A percentile compares a stretch with the other conserved stretches of the same genome.
Conservation (phyloP, 2,888 invertebrate species). For the Pomacea canaliculata region DNA sequence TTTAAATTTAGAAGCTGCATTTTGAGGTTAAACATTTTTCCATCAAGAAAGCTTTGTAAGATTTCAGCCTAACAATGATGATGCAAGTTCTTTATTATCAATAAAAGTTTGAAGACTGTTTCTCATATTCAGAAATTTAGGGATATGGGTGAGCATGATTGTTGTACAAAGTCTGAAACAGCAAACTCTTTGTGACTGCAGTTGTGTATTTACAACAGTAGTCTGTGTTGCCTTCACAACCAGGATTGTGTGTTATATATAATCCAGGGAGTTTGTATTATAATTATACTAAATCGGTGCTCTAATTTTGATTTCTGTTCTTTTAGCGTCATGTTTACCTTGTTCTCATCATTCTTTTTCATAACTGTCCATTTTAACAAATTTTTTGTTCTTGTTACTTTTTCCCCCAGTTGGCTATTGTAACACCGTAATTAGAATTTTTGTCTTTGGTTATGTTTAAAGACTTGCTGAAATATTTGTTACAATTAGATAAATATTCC, state of each 20-base stretch:
- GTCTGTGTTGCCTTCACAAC: slow-evolving; percentile 23
- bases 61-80: too few species aligned
- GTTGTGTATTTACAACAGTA: slow-evolving; percentile 7
- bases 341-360: not conserved
- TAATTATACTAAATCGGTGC: slow-evolving; percentile 22
- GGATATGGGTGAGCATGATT: too few species aligned
- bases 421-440: not conserved
- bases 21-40: slow-evolving; percentile 24
- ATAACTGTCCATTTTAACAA: not conserved
- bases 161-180: too few species aligned
- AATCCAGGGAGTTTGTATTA: slow-evolving; percentile 15
- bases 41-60: slow-evolving; percentile 13
- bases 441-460: not conserved
- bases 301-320: slow-evolving; percentile 14
- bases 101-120: too few species aligned
- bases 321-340: not conserved
- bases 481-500: slow-evolving; percentile 5
- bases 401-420: not conserved
- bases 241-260: slow-evolving; percentile 12
- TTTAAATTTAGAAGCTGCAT: slow-evolving; percentile 32
- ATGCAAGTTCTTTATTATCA: too few species aligned
- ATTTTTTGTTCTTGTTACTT: not conserved
- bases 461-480: slow-evolving; percentile 4
- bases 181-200: too few species aligned
- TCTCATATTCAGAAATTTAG: too few species aligned